Conservation (phyloP, 2,797 vertebrate species). For the Champsocephalus gunnari region DNA sequence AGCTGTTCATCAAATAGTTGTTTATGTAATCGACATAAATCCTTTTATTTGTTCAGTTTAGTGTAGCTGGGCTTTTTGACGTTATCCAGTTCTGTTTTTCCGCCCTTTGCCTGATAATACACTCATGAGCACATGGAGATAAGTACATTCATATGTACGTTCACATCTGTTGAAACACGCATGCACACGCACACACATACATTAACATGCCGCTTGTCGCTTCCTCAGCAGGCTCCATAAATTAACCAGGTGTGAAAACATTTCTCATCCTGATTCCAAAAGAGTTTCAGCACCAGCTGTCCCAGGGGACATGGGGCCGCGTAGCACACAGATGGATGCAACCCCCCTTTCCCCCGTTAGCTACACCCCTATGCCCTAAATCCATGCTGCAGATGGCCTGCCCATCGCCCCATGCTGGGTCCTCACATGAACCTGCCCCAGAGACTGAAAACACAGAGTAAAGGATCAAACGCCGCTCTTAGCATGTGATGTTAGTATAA, state of each 20-base stretch:
- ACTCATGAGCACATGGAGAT: slow-evolving; percentile 10
- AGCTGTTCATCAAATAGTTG: neutral
- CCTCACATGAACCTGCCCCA: slow-evolving; percentile 24
- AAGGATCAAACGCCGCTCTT: neutral
- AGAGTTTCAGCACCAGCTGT: slow-evolving; percentile 32
- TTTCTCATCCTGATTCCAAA: slow-evolving; percentile 23
- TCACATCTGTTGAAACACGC: slow-evolving; percentile 3
- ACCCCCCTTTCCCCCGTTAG: slow-evolving; percentile 6
- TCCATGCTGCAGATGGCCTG: slow-evolving; percentile 33
- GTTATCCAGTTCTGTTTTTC: neutral
- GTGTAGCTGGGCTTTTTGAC: neutral
- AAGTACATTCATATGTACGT: slow-evolving; percentile 13
- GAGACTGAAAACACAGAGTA: neutral
- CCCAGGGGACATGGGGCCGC: slow-evolving; percentile 13
- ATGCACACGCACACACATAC: neutral
- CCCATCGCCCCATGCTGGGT: neutral
- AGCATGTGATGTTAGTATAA: neutral
- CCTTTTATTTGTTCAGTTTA: neutral
- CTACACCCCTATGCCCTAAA: neutral
- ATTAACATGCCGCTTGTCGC: slow-evolving; percentile 11
- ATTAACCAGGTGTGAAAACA: slow-evolving; percentile 73
- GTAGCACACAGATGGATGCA: slow-evolving; percentile 25
- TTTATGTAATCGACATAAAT: slow-evolving; percentile 11
- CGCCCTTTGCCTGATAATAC: neutral
- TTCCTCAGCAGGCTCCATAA: slow-evolving; percentile 55